Percentiles rank a stretch among this genome's conserved stretches.
These are phyloP conservation scores for Triplophysa tibetana DNA, from an alignment of 2,113 vertebrate species.

Conservation along the genomic window DNA sequence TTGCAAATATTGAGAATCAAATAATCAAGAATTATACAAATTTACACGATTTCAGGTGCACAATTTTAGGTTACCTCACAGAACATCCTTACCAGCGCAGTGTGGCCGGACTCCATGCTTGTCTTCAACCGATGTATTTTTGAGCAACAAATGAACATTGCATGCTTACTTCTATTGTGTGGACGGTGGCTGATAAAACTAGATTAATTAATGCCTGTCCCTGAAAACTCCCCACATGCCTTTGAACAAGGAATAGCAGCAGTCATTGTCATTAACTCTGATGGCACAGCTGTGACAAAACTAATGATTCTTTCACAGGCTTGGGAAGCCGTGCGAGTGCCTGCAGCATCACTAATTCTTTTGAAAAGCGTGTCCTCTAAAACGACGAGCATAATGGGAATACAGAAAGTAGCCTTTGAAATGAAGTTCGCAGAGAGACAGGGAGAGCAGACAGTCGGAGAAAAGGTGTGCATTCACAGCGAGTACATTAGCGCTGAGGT, in stretches of 20 bases:
- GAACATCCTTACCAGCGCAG: no score
- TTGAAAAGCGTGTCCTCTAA: constrained; percentile 54
- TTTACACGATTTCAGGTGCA: no score
- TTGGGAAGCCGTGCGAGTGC: constrained; percentile 47
- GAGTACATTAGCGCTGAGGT: constrained; percentile 34
- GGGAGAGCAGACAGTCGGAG: background rate
- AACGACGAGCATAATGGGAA: constrained; percentile 51
- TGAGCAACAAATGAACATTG: background rate
- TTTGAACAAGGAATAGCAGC: constrained; percentile 51
- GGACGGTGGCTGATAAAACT: constrained; percentile 48
- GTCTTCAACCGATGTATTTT: background rate
- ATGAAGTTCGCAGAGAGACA: constrained; percentile 37
- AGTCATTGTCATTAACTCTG: constrained; percentile 57
- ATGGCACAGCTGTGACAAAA: constrained; percentile 64
- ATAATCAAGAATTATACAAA: no score
- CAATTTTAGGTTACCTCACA: no score
- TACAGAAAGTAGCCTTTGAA: constrained; percentile 44
- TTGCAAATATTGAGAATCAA: no score
- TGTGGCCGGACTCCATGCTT: no score
- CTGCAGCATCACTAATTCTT: constrained; percentile 55
- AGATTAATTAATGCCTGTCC: constrained; percentile 45
- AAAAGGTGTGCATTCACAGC: constrained; percentile 13
- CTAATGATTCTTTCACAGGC: constrained; percentile 59
- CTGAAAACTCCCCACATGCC: constrained; percentile 44
- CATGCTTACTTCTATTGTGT: constrained; percentile 22